Base-by-base conservation (phyloP, 2,797 vertebrate species). In the Aulostomus chinensis region DNA sequence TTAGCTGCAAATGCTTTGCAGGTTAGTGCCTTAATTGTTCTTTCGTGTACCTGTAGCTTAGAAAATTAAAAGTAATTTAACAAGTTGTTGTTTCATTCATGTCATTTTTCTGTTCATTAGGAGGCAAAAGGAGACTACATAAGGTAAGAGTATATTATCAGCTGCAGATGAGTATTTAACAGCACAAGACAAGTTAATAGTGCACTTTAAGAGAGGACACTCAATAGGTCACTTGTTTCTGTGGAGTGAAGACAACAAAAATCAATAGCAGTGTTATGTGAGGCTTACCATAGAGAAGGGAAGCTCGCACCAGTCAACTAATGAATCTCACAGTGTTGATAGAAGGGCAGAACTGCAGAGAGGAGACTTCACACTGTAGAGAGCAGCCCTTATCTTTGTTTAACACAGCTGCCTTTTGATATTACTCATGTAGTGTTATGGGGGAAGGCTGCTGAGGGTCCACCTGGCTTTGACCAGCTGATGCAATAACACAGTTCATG, bases 61-160 rank as follows among this genome's bases (percentile, higher is more conserved):
- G 26, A 37, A 21, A 37, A 37, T 17, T 15, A 3, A 8, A 39
- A 41, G 17, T 29, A 5, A 64, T 45, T 38, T 77, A 54, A 79
- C 53, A 15, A 37, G 3, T 32, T 13, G n/a, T 17, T 17, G n/a
- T 38, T 2, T 50, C 34, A 1, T 39, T 43, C 52, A n/a, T n/a
- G n/a, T n/a, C n/a, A 56, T 49, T 80, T 66, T 71, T 50, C 80
- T 63, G 64, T 54, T 88, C 68, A 73, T 81, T 81, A 98, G 97
- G 96, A 98, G 89, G 93, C 95, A 37, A 98, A 97, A 83, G 96
- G 96, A 42, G 94, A 98, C 91, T 96, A 90, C 61, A 85, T 78
- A 17, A 91, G 91, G 92, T 92, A 76, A 86, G 88, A 39, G 36
- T 54, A 32, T 53, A 52, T 66, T 2, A 55, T 55, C 43, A 61